These are phyloP conservation scores for Dysdera silvatica DNA, from an alignment of 1,140 invertebrate genomes.

Conservation along the genomic window DNA sequence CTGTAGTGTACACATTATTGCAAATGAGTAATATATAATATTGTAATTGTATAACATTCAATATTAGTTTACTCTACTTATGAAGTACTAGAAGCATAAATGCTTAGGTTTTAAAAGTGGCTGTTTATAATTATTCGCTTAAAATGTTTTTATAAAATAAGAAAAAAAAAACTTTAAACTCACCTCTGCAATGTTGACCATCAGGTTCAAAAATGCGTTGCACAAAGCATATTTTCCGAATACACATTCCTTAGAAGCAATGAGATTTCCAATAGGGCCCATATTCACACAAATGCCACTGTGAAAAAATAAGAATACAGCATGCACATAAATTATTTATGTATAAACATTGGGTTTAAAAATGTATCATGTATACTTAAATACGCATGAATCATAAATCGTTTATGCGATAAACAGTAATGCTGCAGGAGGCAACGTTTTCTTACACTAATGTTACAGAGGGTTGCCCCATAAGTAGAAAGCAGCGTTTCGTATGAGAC, in stretches of 20 bases:
- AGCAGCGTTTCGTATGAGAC: no score
- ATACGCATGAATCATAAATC: no score
- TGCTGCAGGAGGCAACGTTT: no score
- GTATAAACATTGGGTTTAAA: neutral
- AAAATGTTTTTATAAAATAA: neutral
- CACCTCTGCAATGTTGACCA: slow-evolving; percentile 41
- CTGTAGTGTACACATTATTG: no score
- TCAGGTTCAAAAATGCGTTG: slow-evolving; percentile 41
- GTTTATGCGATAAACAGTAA: no score
- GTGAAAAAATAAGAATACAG: neutral
- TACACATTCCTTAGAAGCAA: slow-evolving; percentile 42
- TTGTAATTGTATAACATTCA: no score
- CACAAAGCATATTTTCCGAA: slow-evolving; percentile 44
- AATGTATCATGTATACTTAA: neutral
- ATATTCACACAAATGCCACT: slow-evolving; percentile 23
- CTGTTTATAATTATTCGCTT: neutral
- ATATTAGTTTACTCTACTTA: no score
- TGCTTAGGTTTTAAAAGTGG: neutral
- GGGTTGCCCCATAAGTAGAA: no score
- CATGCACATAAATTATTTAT: neutral
- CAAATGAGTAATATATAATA: no score
- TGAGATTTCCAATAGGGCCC: slow-evolving; percentile 39
- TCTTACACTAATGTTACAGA: no score
- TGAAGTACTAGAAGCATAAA: no score
- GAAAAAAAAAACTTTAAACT: slow-evolving; percentile 1